Conservation (phyloP, 64 coral and sea anemone species). For the Stylophora pistillata region DNA sequence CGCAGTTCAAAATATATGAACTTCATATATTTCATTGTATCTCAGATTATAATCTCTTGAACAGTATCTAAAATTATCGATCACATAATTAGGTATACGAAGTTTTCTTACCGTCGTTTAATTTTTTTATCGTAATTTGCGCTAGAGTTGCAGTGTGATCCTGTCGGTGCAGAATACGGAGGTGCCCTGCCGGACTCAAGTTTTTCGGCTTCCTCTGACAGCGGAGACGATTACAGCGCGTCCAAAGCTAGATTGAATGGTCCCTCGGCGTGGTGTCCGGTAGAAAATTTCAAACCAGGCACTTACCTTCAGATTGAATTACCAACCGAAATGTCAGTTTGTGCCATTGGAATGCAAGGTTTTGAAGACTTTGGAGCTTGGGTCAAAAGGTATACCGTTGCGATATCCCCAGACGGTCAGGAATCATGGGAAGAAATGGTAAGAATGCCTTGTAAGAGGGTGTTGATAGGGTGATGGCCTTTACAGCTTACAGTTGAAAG, state of each 20-base stretch:
- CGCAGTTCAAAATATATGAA: too few species aligned
- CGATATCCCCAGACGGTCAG: not conserved
- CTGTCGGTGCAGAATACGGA: not conserved
- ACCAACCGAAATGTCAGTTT: not conserved
- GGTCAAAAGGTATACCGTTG: not conserved
- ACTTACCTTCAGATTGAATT: not conserved
- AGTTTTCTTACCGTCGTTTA: too few species aligned
- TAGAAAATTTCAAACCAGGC: not conserved
- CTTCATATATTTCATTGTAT: too few species aligned
- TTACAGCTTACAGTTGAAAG: too few species aligned
- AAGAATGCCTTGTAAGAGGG: too few species aligned
- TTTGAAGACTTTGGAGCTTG: not conserved
- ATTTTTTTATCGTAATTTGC: too few species aligned
- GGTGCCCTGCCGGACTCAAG: not conserved
- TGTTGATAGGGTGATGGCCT: too few species aligned
- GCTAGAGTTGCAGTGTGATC: not conserved
- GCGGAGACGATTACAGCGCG: not conserved
- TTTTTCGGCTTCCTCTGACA: not conserved
- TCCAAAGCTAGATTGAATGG: not conserved
- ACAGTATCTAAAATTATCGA: too few species aligned
- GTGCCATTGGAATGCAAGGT: not conserved
- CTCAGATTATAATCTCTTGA: too few species aligned
- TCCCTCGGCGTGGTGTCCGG: not conserved
- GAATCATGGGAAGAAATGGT: not conserved
- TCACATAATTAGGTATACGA: too few species aligned